phyloP scores from a whole-genome alignment of 2,113 vertebrate genomes.

The Rafetus swinhoei region DNA sequence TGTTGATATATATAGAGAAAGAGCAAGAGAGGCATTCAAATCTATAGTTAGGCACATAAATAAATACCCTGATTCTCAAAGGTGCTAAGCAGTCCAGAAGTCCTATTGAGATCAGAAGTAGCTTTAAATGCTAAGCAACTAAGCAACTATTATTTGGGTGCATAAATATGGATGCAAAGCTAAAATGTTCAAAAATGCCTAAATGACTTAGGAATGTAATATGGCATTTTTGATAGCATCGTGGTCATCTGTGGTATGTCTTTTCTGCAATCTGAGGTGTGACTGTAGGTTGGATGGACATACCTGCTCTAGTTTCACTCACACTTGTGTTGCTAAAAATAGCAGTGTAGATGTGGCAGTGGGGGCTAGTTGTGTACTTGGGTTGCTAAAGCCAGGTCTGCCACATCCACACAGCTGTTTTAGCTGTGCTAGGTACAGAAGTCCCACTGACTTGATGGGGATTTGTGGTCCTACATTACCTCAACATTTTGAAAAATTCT shows the following conservation, averaged over 20 bases:
- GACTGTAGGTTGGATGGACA: neutral
- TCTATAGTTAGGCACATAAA: slow-evolving; percentile 8
- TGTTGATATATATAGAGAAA: neutral
- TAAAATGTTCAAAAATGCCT: neutral
- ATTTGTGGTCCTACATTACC: neutral
- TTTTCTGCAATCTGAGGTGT: neutral
- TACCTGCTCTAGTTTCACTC: neutral
- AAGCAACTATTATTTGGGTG: neutral
- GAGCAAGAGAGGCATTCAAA: neutral
- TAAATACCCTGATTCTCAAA: neutral
- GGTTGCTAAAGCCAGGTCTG: neutral
- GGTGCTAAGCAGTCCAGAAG: neutral
- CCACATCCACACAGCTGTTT: neutral
- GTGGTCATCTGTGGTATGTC: neutral
- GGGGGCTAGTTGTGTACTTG: neutral
- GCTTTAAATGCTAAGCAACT: neutral
- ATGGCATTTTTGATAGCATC: neutral
- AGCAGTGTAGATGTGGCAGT: neutral
- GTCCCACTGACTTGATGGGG: neutral
- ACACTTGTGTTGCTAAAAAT: neutral
- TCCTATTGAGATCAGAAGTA: neutral
- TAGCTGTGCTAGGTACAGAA: neutral
- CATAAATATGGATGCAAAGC: neutral
- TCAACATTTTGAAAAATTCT: neutral
- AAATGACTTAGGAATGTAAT: neutral